Conservation (phyloP, 1,140 invertebrate genomes). For the Caenorhabditis briggsae region DNA sequence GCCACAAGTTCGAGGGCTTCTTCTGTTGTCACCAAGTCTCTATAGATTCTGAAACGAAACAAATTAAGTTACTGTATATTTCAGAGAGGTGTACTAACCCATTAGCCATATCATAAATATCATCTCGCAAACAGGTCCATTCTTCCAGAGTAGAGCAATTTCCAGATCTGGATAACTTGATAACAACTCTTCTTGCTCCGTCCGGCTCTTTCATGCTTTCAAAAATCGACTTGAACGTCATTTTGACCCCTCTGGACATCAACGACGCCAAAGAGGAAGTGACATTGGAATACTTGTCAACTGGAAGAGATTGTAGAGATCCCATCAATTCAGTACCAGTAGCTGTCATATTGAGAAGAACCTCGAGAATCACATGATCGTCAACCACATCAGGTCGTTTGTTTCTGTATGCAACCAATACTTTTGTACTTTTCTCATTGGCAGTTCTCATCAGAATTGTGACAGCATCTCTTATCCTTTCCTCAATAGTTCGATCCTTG, state of each 20-base stretch:
- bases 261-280: conserved; percentile 10
- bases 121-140: conserved; percentile 17
- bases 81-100: not conserved
- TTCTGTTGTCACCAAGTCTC: conserved; percentile 20
- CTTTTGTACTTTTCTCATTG: conserved; percentile 41
- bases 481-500: not conserved
- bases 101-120: conserved; percentile 45
- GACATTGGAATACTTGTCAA: conserved; percentile 17
- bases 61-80: not conserved
- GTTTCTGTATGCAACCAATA: not conserved
- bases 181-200: conserved; percentile 27
- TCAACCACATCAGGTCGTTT: conserved; percentile 3
- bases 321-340: conserved; percentile 28
- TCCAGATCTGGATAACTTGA: conserved; percentile 35
- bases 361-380: conserved; percentile 36
- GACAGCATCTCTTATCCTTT: not conserved
- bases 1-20: conserved; percentile 22
- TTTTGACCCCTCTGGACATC: conserved; percentile 45
- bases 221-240: conserved; percentile 43
- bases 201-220: conserved; percentile 48
- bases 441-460: not conserved
- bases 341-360: conserved; percentile 32
- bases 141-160: conserved; percentile 13
- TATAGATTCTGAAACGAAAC: not conserved
- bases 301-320: not conserved